phyloP scores from a whole-genome alignment of 1,140 invertebrate species.

The Portunus trituberculatus region DNA sequence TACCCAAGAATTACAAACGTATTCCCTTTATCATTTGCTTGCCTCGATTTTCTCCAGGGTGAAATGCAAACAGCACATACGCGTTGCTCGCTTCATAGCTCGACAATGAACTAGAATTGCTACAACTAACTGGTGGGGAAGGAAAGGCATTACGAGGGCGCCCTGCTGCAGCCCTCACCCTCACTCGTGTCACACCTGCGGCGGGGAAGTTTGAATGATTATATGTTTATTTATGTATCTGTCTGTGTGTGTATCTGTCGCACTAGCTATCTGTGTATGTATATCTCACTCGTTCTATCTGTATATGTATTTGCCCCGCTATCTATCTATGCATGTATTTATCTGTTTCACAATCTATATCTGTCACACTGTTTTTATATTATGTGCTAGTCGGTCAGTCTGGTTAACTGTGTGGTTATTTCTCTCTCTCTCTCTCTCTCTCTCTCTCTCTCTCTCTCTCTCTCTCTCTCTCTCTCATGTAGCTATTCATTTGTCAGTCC shows the following conservation, averaged over 20 bases:
- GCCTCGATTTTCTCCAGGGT: neutral
- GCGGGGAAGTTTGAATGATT: neutral
- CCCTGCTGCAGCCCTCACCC: neutral
- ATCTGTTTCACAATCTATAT: neutral
- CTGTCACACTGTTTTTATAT: neutral
- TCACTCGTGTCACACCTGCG: too few species aligned
- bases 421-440: too few species aligned
- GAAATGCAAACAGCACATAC: neutral
- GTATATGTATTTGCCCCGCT: neutral
- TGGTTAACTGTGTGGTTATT: too few species aligned
- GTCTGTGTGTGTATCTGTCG: neutral
- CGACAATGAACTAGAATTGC: neutral
- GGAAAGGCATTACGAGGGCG: neutral
- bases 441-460: too few species aligned
- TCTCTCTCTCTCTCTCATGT: too few species aligned
- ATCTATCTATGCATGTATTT: neutral
- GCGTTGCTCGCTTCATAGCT: neutral
- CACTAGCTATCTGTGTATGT: neutral
- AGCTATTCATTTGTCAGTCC: too few species aligned
- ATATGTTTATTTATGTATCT: neutral
- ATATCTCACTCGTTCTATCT: neutral
- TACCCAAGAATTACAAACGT: neutral
- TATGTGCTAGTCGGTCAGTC: too few species aligned
- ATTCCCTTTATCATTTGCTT: slow-evolving; percentile 1
- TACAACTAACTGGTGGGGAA: neutral